Percentiles rank a stretch among this genome's conserved stretches.
Evolutionary conservation across 2,113 vertebrate species (phyloP).

Genomic region (Nannobrachium achirus): DNA sequence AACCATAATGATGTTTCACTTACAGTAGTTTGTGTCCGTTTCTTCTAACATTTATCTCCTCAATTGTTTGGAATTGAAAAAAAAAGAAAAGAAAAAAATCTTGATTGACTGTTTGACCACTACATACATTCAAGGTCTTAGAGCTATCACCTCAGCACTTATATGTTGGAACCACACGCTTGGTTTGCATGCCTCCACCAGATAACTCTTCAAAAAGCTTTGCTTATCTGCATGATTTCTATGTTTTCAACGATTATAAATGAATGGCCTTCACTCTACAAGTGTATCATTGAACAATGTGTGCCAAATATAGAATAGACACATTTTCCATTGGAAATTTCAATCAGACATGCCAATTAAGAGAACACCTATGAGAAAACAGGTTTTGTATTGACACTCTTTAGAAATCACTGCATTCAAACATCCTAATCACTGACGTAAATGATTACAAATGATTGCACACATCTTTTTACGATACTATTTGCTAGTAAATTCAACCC

Average conservation of each 20-base stretch:
- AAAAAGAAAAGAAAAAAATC: too few species aligned
- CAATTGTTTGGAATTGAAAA: too few species aligned
- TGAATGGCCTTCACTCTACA: conserved; percentile 5
- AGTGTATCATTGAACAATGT: conserved; percentile 11
- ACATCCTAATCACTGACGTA: conserved; percentile 35
- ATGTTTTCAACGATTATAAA: conserved; percentile 10
- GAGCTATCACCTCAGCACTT: too few species aligned
- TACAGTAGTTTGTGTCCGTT: too few species aligned
- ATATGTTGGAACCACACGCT: conserved; percentile 18
- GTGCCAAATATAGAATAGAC: background rate
- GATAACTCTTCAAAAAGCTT: conserved; percentile 37
- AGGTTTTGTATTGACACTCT: conserved; percentile 30
- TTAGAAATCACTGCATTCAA: conserved; percentile 27
- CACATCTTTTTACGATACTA: conserved; percentile 27
- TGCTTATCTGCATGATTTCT: conserved; percentile 16
- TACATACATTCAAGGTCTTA: too few species aligned
- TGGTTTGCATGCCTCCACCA: conserved; percentile 6
- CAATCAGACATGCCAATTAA: background rate
- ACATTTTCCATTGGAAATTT: too few species aligned
- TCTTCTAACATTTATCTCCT: too few species aligned
- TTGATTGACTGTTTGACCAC: too few species aligned
- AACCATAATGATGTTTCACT: too few species aligned
- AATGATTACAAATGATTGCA: conserved; percentile 39
- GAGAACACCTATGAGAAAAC: background rate
- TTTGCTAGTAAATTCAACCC: conserved; percentile 44